These are phyloP conservation scores for Lepidocyrtinus sp. DNA, from an alignment of 2,888 invertebrate species.

Conservation along the genomic window DNA sequence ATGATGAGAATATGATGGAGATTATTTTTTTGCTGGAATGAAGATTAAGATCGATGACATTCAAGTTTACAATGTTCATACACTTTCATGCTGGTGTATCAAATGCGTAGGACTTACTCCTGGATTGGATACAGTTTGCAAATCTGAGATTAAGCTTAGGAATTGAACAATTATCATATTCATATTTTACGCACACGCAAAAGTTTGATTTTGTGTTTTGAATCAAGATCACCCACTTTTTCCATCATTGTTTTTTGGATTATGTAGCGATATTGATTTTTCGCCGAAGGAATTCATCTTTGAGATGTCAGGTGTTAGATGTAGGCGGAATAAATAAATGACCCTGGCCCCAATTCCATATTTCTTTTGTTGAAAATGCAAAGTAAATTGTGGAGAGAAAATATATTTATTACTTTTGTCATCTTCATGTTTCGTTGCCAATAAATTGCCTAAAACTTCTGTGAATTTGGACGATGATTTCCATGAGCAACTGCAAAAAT, in stretches of 20 bases:
- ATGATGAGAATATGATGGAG: conserved; percentile 33
- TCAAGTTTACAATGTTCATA: background rate
- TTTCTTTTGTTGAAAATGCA: no score
- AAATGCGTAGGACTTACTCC: background rate
- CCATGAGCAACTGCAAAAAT: background rate
- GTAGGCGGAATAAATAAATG: background rate
- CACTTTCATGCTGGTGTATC: background rate
- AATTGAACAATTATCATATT: conserved; percentile 44
- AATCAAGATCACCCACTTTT: conserved; percentile 23
- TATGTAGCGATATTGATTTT: background rate
- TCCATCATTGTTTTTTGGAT: background rate
- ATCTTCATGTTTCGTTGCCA: background rate
- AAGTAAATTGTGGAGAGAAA: no score
- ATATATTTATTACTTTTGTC: background rate
- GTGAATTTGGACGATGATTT: background rate
- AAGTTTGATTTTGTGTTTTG: background rate
- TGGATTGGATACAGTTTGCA: background rate
- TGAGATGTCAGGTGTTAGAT: background rate
- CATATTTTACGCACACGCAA: conserved; percentile 61
- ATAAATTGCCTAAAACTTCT: background rate
- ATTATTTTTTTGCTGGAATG: conserved; percentile 42
- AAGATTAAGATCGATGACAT: conserved; percentile 44
- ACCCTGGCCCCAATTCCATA: background rate
- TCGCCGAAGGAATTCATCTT: background rate
- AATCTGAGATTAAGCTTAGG: background rate